Evolutionary conservation across 1,140 invertebrate genomes (phyloP), one percentile per base, ranked within the genome.

Genomic region (Drosophila lowei): DNA sequence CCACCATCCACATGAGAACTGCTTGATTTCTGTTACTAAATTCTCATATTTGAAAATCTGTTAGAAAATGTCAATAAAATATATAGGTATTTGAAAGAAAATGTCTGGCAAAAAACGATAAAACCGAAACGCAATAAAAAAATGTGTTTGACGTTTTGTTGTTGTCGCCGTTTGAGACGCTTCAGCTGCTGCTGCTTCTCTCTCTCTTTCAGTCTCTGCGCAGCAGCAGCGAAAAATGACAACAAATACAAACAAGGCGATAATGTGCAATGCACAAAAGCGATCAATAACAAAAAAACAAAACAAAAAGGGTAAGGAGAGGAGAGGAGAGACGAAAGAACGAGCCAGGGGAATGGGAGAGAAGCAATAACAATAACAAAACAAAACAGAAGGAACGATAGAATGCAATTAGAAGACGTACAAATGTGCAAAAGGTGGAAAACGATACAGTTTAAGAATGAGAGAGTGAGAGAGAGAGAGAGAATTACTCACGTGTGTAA

Each of bases 221-320:
- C 0, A 25, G 23, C 23, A 34, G 11, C 34, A 34, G 56, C 72
- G 77, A 86, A 85, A 77, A 77, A 86, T 65, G 77, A 52, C 81
- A 85, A 86, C 81, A 86, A 85, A 85, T 86, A 85, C 81, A 86
- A 85, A 85, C 42, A 81, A 77, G 81, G 73, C 83, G 77, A 85
- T 85, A 86, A 86, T 84, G 62, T 86, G 64, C 68, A 80, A 66
- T 65, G 66, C 76, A 77, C 79, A 72, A 50, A 65, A 54, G 47
- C 59, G 50, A 84, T 80, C 81, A 88, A 88, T 72, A 88, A 70
- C 56, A 73, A 38, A 44, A 38, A 13, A 47, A 68, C 34, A 34
- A 25, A 55, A 57, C 23, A 16, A 18, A 3, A 25, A 48, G 48
- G 11, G 11, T 38, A 11, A 11, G 11, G 13, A 15, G 4, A 38